Percentiles rank a stretch among this genome's conserved stretches.
These are phyloP conservation scores for Penaeus japonicus DNA, from an alignment of 1,140 invertebrate species.

Conservation along the genomic window DNA sequence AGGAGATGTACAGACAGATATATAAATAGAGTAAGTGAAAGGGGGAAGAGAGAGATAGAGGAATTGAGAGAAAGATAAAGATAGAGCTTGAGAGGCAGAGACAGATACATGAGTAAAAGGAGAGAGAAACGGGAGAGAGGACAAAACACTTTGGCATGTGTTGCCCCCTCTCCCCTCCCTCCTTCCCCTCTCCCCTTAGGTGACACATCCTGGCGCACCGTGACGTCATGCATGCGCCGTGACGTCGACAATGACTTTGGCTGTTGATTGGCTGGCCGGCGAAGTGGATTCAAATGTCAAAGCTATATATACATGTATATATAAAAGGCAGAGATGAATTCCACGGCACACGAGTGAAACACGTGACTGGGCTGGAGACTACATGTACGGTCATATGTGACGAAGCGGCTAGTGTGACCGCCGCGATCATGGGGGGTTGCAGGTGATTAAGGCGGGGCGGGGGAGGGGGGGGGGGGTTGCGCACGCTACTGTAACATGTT, in stretches of 20 bases:
- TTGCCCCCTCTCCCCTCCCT: background rate
- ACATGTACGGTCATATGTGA: too few relatives aligned
- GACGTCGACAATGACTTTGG: background rate
- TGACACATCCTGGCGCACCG: background rate
- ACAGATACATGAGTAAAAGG: too few relatives aligned
- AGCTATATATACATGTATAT: too few relatives aligned
- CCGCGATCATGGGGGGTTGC: too few relatives aligned
- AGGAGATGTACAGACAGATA: too few relatives aligned
- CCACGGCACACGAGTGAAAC: too few relatives aligned
- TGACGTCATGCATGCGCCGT: conserved; percentile 6
- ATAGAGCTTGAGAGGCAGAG: background rate
- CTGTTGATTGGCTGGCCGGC: background rate
- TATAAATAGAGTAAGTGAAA: background rate
- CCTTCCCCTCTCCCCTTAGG: background rate
- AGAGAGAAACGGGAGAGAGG: background rate
- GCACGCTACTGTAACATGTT: too few relatives aligned
- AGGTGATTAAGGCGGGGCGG: too few relatives aligned
- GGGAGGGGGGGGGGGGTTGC: too few relatives aligned
- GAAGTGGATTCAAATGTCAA: background rate
- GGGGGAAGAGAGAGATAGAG: conserved; percentile 3
- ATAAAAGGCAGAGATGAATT: too few relatives aligned
- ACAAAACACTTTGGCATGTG: background rate
- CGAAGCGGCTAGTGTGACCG: too few relatives aligned
- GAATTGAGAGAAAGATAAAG: background rate
- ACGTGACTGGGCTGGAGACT: too few relatives aligned